Percentiles rank a stretch among this genome's conserved stretches.
phyloP scores from a whole-genome alignment of 2,888 invertebrate species.

The Adineta ricciae region DNA sequence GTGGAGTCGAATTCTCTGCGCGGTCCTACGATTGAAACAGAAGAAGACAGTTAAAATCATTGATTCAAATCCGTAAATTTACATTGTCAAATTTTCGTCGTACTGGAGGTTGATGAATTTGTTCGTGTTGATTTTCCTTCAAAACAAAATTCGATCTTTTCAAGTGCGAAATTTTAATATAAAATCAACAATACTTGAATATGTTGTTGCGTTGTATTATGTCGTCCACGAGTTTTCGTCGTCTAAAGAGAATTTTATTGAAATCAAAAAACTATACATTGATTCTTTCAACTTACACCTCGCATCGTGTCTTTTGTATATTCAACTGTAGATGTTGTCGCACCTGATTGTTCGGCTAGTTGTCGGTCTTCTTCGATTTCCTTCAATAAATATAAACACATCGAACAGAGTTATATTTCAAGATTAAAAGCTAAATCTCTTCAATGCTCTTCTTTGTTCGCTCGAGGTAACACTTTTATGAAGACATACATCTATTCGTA shows the following conservation, averaged over 20 bases:
- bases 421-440: background rate
- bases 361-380: slow-evolving; percentile 23
- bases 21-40: background rate
- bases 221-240: background rate
- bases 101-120: background rate
- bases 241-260: background rate
- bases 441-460: background rate
- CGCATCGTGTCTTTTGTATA: background rate
- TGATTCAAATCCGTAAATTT: background rate
- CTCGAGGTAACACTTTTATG: background rate
- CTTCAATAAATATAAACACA: background rate
- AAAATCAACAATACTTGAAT: background rate
- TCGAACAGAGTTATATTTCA: background rate
- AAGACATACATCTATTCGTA: no score
- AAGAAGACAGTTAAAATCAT: background rate
- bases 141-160: background rate
- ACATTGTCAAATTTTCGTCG: slow-evolving; percentile 2
- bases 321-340: background rate
- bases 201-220: background rate
- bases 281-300: background rate
- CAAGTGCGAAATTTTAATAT: no score
- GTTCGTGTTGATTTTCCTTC: background rate
- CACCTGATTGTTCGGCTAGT: background rate
- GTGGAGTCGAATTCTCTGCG: background rate
- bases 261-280: background rate